Conservation (phyloP, 2,113 vertebrate species). For the Amphiprion ocellaris region DNA sequence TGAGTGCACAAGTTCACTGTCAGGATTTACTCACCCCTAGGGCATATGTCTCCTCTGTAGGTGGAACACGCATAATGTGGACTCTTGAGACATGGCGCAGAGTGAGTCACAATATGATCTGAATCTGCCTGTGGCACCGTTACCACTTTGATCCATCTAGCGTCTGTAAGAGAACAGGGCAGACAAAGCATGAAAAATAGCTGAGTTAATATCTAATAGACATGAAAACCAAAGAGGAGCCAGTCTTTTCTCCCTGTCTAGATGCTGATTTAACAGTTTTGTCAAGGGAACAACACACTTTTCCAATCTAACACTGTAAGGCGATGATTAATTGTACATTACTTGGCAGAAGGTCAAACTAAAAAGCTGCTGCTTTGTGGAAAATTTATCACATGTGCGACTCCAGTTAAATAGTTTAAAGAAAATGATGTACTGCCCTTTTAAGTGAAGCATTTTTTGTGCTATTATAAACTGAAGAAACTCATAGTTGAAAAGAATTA, state of each 20-base stretch:
- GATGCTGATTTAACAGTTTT: conserved; percentile 36
- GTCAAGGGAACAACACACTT: background rate
- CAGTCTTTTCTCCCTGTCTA: background rate
- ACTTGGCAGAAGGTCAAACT: conserved; percentile 38
- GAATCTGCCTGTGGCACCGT: conserved; percentile 44
- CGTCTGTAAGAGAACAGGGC: conserved; percentile 47
- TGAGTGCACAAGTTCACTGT: conserved; percentile 29
- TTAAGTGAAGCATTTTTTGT: conserved; percentile 27
- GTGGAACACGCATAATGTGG: conserved; percentile 59
- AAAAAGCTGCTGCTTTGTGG: conserved; percentile 22
- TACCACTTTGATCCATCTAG: conserved; percentile 48
- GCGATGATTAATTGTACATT: conserved; percentile 39
- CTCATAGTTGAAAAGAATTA: conserved; percentile 48
- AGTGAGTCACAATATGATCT: conserved; percentile 53
- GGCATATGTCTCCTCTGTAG: conserved; percentile 78
- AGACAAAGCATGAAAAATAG: conserved; percentile 45
- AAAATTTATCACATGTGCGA: conserved; percentile 38
- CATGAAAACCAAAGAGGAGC: conserved; percentile 15
- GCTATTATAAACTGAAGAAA: conserved; percentile 30
- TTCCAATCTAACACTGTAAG: background rate
- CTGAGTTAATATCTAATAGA: conserved; percentile 15
- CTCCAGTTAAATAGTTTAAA: conserved; percentile 27
- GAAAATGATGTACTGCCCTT: conserved; percentile 36
- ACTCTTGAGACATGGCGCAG: conserved; percentile 38
- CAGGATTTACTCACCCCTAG: conserved; percentile 70